phyloP scores from a whole-genome alignment of 2,888 invertebrate species.

The Helobdella robusta region DNA sequence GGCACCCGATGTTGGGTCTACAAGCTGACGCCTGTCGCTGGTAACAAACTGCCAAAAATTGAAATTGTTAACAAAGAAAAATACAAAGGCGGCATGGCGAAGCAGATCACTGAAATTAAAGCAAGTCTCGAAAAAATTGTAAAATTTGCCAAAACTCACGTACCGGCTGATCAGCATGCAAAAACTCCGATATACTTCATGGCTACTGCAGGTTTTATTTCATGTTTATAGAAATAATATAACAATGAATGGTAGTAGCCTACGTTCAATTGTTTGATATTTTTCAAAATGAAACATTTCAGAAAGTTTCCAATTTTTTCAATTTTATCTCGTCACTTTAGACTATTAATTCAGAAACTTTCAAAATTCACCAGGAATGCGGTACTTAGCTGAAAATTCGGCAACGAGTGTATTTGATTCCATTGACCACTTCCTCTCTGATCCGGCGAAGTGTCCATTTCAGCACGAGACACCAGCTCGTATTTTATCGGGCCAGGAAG shows the following conservation, averaged over 20 bases:
- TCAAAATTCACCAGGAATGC: conserved; percentile 15
- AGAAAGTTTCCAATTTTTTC: too few species aligned
- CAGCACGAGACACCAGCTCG: conserved; percentile 42
- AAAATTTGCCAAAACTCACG: not conserved
- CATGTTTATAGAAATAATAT: too few species aligned
- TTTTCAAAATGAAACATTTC: too few species aligned
- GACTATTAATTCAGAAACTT: too few species aligned
- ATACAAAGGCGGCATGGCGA: conserved; percentile 22
- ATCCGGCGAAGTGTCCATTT: conserved; percentile 39
- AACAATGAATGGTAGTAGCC: too few species aligned
- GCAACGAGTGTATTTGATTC: not conserved
- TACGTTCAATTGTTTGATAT: too few species aligned
- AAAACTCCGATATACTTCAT: conserved; percentile 26
- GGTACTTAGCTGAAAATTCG: conserved; percentile 7
- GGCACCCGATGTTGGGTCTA: conserved; percentile 26
- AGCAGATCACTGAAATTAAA: not conserved
- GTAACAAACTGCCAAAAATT: not conserved
- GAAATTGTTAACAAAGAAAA: not conserved
- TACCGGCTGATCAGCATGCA: conserved; percentile 4
- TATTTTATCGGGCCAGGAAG: conserved; percentile 54
- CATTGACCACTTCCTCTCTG: conserved; percentile 27
- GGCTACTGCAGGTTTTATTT: conserved; percentile 32
- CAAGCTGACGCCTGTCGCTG: conserved; percentile 13
- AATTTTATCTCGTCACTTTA: too few species aligned
- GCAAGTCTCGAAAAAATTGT: conserved; percentile 10